These are phyloP conservation scores for Dimorphilus gyrociliatus DNA, from an alignment of 2,888 invertebrate genomes.

Conservation along the genomic window DNA sequence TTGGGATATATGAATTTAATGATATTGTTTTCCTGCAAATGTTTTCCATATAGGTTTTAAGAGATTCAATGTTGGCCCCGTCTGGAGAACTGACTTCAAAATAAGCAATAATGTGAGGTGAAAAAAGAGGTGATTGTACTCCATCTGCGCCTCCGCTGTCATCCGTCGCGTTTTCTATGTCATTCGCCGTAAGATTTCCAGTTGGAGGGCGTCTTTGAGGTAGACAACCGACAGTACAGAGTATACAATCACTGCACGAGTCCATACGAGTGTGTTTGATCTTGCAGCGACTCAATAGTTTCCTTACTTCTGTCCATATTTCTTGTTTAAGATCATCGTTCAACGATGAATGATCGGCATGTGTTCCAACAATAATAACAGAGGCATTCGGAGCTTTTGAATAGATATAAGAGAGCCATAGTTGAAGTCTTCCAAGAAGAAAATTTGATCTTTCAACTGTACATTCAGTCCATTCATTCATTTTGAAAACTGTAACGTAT, in stretches of 20 bases:
- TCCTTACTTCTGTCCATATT: too few species aligned
- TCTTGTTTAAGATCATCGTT: too few species aligned
- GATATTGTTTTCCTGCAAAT: slow-evolving; percentile 5
- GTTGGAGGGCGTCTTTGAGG: too few species aligned
- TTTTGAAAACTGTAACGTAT: slow-evolving; percentile 12
- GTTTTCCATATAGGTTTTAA: slow-evolving; percentile 8
- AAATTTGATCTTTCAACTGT: slow-evolving; percentile 10
- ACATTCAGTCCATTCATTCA: slow-evolving; percentile 10
- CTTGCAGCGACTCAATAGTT: background rate
- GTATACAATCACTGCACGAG: too few species aligned
- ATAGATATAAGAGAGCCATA: slow-evolving; percentile 14
- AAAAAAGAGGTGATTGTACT: too few species aligned
- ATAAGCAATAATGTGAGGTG: slow-evolving; percentile 12
- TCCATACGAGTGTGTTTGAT: too few species aligned
- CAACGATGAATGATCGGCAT: slow-evolving; percentile 10
- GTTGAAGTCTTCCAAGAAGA: slow-evolving; percentile 11
- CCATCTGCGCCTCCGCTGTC: too few species aligned
- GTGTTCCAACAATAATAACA: slow-evolving; percentile 12
- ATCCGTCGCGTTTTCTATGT: too few species aligned
- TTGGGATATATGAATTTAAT: slow-evolving; percentile 10
- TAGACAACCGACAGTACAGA: too few species aligned
- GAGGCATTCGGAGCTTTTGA: slow-evolving; percentile 10
- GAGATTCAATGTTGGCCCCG: slow-evolving; percentile 10
- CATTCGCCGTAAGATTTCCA: too few species aligned
- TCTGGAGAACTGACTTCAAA: slow-evolving; percentile 13